Evolutionary conservation across 2,113 vertebrate genomes (phyloP).

Genomic region (Xyliphius kryptos): DNA sequence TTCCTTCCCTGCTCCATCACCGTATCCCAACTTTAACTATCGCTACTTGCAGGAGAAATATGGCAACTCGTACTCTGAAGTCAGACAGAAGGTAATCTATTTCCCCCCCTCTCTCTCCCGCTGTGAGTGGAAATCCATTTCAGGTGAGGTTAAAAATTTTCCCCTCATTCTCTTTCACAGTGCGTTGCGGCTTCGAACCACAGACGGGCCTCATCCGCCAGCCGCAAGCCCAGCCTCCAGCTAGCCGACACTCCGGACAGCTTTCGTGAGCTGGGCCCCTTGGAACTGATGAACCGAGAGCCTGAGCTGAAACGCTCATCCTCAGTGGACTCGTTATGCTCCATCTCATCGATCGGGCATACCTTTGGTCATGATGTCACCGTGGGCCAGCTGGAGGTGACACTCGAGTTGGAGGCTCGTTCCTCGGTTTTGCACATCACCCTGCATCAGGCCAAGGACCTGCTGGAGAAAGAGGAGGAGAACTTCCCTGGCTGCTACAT

Average conservation of each 20-base stretch:
- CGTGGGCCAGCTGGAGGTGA: constrained; percentile 90
- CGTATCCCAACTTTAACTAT: constrained; percentile 95
- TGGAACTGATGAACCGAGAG: constrained; percentile 90
- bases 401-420: constrained; percentile 72
- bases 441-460: constrained; percentile 92
- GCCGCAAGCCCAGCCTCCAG: constrained; percentile 76
- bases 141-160: neutral
- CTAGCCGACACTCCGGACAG: constrained; percentile 77
- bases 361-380: constrained; percentile 93
- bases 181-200: constrained; percentile 63
- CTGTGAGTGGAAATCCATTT: too few species aligned
- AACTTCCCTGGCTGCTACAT: constrained; percentile 91
- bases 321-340: constrained; percentile 89
- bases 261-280: constrained; percentile 82
- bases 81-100: constrained; percentile 73
- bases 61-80: constrained; percentile 68
- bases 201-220: constrained; percentile 53
- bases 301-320: constrained; percentile 82
- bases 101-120: neutral
- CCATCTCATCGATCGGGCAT: constrained; percentile 91
- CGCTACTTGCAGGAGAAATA: constrained; percentile 93
- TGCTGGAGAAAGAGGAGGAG: constrained; percentile 86
- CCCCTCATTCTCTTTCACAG: constrained; percentile 53
- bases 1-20: constrained; percentile 83
- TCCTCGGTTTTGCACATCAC: constrained; percentile 69